These are phyloP conservation scores for Pseudomugil gertrudae DNA, from an alignment of 2,797 vertebrate genomes.

Conservation along the genomic window DNA sequence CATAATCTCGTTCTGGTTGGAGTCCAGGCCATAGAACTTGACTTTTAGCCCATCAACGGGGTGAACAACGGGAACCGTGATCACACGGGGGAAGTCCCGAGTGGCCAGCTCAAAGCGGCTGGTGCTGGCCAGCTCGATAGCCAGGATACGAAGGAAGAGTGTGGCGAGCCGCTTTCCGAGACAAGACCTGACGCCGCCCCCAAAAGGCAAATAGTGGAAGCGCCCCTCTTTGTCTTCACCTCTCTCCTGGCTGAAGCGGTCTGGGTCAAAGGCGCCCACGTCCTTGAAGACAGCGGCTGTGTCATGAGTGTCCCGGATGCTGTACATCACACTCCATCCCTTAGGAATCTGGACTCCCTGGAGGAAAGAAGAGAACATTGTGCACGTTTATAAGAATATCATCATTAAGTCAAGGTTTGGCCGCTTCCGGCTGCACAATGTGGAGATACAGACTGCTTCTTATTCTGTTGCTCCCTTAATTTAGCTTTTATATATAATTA, in stretches of 20 bases:
- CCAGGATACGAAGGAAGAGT: slow-evolving; percentile 93
- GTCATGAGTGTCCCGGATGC: slow-evolving; percentile 97
- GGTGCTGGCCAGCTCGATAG: slow-evolving; percentile 92
- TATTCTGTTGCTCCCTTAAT: no score
- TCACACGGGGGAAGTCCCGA: slow-evolving; percentile 90
- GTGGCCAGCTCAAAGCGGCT: slow-evolving; percentile 95
- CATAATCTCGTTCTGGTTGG: slow-evolving; percentile 98
- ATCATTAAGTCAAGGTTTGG: background rate
- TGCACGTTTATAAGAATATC: background rate
- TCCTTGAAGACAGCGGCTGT: slow-evolving; percentile 94
- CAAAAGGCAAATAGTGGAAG: slow-evolving; percentile 97
- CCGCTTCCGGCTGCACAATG: background rate
- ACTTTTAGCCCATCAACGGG: slow-evolving; percentile 93
- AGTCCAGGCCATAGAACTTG: slow-evolving; percentile 96
- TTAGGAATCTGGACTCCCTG: slow-evolving; percentile 98
- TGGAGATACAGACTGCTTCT: background rate
- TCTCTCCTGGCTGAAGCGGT: slow-evolving; percentile 92
- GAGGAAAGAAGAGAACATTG: background rate
- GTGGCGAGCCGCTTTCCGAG: slow-evolving; percentile 96
- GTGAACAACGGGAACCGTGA: slow-evolving; percentile 94
- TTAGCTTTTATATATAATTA: background rate
- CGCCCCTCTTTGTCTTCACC: slow-evolving; percentile 93
- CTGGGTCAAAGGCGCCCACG: slow-evolving; percentile 91
- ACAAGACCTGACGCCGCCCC: slow-evolving; percentile 93
- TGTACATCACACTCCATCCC: slow-evolving; percentile 99